Evolutionary conservation across 1,140 invertebrate species (phyloP).

Genomic region (Ips nitidus): DNA sequence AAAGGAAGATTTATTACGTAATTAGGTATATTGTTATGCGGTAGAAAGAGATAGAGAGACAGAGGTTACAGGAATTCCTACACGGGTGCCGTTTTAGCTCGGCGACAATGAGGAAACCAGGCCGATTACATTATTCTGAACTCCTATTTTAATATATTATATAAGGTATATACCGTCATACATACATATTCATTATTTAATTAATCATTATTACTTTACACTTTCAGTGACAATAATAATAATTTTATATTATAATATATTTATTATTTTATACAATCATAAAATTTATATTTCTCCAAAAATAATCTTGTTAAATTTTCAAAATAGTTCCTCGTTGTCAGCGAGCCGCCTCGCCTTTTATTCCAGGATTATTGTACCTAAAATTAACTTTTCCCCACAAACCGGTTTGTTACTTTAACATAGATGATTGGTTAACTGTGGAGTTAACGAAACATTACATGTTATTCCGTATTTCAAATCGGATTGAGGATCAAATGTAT

Average conservation of each 20-base stretch:
- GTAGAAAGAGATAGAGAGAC: not conserved
- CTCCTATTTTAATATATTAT: constrained; percentile 34
- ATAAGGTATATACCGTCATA: constrained; percentile 41
- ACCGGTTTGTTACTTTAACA: not conserved
- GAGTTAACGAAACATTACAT: no score
- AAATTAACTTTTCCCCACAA: constrained; percentile 33
- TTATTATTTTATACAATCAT: constrained; percentile 43
- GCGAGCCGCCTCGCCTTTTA: constrained; percentile 46
- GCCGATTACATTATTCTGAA: constrained; percentile 39
- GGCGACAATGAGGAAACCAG: constrained; percentile 48
- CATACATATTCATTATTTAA: constrained; percentile 45
- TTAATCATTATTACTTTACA: constrained; percentile 41
- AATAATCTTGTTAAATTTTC: constrained; percentile 49
- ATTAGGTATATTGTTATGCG: not conserved
- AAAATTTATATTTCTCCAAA: constrained; percentile 50
- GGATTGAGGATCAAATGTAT: no score
- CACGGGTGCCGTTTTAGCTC: constrained; percentile 44
- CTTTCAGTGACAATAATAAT: constrained; percentile 47
- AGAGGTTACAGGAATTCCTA: constrained; percentile 31
- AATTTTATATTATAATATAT: constrained; percentile 48
- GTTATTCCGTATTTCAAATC: no score
- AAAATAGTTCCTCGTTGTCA: constrained; percentile 45
- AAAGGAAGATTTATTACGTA: constrained; percentile 17
- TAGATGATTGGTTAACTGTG: no score
- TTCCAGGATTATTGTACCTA: constrained; percentile 50